A percentile compares a stretch with the other conserved stretches of the same genome.
phyloP scores from a whole-genome alignment of 2,113 vertebrate species.

The Loxodonta africana region DNA sequence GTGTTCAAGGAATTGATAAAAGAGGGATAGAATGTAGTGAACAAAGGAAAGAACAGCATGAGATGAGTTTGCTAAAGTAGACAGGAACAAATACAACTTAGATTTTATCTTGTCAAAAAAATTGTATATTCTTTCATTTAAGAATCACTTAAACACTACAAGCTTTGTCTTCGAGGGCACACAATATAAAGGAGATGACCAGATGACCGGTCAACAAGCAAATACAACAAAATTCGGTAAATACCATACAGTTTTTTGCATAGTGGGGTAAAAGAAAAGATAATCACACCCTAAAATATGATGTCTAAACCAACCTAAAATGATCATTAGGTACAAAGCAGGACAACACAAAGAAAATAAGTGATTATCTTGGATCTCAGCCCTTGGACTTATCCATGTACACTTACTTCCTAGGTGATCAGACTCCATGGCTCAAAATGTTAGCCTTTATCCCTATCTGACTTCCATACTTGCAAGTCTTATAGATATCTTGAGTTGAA shows the following conservation, averaged over 20 bases:
- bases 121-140: neutral
- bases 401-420: neutral
- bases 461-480: neutral
- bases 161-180: neutral
- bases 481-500: neutral
- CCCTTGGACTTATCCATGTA: too few species aligned
- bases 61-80: neutral
- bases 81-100: neutral
- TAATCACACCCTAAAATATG: accelerated
- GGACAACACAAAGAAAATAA: neutral
- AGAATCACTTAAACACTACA: neutral
- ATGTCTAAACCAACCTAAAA: conserved; percentile 8
- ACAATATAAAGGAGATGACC: neutral
- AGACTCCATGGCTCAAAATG: neutral
- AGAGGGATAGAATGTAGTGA: neutral
- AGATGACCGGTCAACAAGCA: neutral
- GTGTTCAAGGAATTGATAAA: neutral
- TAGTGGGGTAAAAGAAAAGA: neutral
- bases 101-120: neutral
- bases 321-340: neutral
- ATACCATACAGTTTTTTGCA: neutral
- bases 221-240: neutral
- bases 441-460: neutral
- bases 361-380: neutral
- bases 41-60: neutral